Evolutionary conservation across 2,888 invertebrate species (phyloP), one percentile per base, ranked within the genome.

Genomic region (Cenopis cana): DNA sequence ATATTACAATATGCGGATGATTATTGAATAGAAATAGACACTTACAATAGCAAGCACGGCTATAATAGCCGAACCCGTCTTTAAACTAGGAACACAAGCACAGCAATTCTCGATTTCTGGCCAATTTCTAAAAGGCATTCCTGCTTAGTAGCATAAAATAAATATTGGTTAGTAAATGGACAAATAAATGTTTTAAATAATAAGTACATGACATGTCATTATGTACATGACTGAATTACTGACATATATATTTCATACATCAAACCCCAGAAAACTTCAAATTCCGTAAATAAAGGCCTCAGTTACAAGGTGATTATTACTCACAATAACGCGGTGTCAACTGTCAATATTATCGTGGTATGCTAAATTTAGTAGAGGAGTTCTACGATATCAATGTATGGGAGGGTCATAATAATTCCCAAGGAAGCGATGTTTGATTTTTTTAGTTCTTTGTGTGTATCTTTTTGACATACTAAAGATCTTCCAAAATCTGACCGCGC

Each of bases 1-100:
- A 1, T 46, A 6, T 14, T 2, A 12, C 12, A 2, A 41, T 14
- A 14, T 41, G 46, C n/a, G 46, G 4, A 46, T 8, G n/a, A 46
- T 41, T 14, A 41, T 12, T 12, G 12, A 12, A 12, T 12, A 6
- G n/a, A n/a, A 14, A 29, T 14, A 24, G 9, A 50, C 70, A 83
- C 88, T 83, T 74, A 88, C 89, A 74, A 89, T 84, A 73, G 82
- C 86, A n/a, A 89, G 72, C 2, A 88, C 84, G 33, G 86, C 85
- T 65, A 89, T 90, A n/a, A 90, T 86, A 10, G 84, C 83, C 0
- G 83, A 78, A 1, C 85, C 90, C 2, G 84, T 78, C 77, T 82
- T 88, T 9, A 89, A 78, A 72, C 89, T 86, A 0, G 76, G 81
- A 8, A 90, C 79, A 77, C 88, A 89, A 0, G 78, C 76, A 67